Base-by-base conservation (phyloP, 1,140 invertebrate species). In the Acyrthosiphon pisum region DNA sequence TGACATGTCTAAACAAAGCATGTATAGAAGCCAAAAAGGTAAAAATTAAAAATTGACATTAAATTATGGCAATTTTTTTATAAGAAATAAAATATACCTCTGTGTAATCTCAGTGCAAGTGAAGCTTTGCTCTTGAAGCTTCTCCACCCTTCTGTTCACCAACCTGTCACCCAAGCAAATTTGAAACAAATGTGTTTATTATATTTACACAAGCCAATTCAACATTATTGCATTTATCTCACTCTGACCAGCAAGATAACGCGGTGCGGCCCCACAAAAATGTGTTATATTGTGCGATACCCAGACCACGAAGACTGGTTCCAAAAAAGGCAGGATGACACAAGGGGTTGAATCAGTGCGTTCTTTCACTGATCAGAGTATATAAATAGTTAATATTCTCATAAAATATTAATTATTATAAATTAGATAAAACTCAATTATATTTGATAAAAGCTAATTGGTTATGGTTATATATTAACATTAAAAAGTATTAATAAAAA, bases 61-160 rank as follows among this genome's bases (percentile, higher is more conserved):
- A 86, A 46, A 86, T 46, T 41, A 86, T 44, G 22, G 9, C 37
- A 76, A 76, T 81, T 46, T 76, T 56, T 46, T 83, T 91, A 18
- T 50, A 83, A 91, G 44, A 30, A 81, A 81, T 81, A 81, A 44
- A 68, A 81, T 76, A 93, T 96, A 96, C 96, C 96, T 96, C 95
- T 96, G 96, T 93, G 96, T 97, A 94, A 96, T 96, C 96, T 97
- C 96, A 95, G 96, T 97, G 95, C 96, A 96, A 94, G 96, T 97
- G 95, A 97, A 96, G 95, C 96, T 96, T 95, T 96, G 96, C 95
- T 97, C 96, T 95, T 97, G 96, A 94, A 96, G 96, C 95, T 96
- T 96, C 95, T 97, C 96, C 94, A 97, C 96, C 94, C 96, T 95
- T 94, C 96, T 96, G 95, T 96, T 97, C 95, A 97, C 96, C 95